A percentile compares a stretch with the other conserved stretches of the same genome.
These are phyloP conservation scores for Teleogryllus occipitalis DNA, from an alignment of 1,140 invertebrate species.

Conservation along the genomic window DNA sequence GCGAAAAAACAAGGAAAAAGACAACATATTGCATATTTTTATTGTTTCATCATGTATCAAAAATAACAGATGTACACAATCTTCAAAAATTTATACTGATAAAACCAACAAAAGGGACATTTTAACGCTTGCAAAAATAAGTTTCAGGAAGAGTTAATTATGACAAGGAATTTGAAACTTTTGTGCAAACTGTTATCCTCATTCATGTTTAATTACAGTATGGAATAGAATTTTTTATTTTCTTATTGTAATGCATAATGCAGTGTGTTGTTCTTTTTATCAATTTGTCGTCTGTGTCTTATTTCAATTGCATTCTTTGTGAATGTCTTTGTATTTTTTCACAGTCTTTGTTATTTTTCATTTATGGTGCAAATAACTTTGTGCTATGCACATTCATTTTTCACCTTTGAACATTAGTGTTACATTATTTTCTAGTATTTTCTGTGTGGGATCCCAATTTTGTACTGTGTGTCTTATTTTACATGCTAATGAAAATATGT, in stretches of 20 bases:
- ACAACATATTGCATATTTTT: not conserved
- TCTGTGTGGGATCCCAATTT: not conserved
- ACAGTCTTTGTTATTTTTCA: slow-evolving; percentile 9
- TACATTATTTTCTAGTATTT: slow-evolving; percentile 8
- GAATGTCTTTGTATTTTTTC: slow-evolving; percentile 17
- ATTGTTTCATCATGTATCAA: no score
- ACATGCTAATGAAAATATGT: not conserved
- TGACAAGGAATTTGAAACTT: not conserved
- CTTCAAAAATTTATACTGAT: no score
- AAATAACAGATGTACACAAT: no score
- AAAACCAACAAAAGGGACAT: no score
- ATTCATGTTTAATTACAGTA: not conserved
- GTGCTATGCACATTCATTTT: slow-evolving; percentile 14
- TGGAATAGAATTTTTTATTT: not conserved
- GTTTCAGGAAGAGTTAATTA: no score
- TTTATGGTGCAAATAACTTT: slow-evolving; percentile 14
- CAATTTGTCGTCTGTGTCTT: slow-evolving; percentile 13
- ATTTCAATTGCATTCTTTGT: slow-evolving; percentile 20
- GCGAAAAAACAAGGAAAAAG: not conserved
- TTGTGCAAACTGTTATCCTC: not conserved
- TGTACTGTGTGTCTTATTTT: not conserved
- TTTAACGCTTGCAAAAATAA: no score
- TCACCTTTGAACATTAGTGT: not conserved
- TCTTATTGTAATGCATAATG: slow-evolving; percentile 16
- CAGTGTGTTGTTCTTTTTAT: not conserved